Base-by-base conservation (phyloP, 2,888 invertebrate genomes). In the Ophion costatus region DNA sequence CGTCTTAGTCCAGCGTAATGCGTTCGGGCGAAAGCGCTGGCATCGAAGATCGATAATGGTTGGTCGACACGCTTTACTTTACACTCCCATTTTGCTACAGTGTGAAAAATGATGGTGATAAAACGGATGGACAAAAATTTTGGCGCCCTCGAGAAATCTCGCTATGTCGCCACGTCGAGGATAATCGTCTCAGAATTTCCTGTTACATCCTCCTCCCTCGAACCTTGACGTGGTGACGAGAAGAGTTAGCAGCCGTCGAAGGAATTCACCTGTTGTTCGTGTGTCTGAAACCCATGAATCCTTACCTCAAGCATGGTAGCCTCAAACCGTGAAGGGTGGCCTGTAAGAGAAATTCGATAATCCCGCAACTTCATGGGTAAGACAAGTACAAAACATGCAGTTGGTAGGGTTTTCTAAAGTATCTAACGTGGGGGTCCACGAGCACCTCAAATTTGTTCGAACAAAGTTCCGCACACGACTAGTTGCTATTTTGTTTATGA, bases 121-220 rank as follows among this genome's bases (percentile, higher is more conserved):
- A 51, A 17, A 17, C 10, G 17, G 56, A 56, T 9, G 14, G 56
- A 17, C 17, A 24, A 56, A 56, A 17, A 17, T 56, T 17, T 56
- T n/a, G 11, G 14, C 11, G 56, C 56, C 7, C 56, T 17, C 17
- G 56, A 56, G 17, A 56, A n/a, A 56, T 56, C 56, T 56, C 17
- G 33, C 33, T 7, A 33, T 33, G 33, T 33, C 33, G 33, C 33
- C 33, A 33, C 33, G 33, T 33, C 33, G 33, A 33, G 33, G 33
- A 33, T 33, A 33, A 5, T 11, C 14, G 14, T 9, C 56, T 17
- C 11, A 17, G 9, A 56, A 11, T 24, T 24, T 63, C 29, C 63
- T 63, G 63, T 20, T 33, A 66, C 66, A 33, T 66, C 66, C 66
- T 66, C 66, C 66, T 66, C 66, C 42, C 38, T 66, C 66, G 66